Evolutionary conservation across 2,113 vertebrate species (phyloP).

Genomic region (Gavialis gangeticus): DNA sequence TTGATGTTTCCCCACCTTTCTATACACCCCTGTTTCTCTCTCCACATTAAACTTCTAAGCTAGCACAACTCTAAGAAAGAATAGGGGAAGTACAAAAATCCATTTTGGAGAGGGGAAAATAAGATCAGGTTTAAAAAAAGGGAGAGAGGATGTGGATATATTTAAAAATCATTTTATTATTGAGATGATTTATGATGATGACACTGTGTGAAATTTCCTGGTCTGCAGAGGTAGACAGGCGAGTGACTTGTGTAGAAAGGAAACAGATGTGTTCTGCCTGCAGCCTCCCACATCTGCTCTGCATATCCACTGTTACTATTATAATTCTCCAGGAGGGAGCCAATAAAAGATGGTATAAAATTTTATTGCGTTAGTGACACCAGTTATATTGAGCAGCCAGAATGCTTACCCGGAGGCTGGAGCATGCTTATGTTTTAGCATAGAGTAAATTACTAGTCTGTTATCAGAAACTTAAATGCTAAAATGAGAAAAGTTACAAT

Average conservation of each 20-base stretch:
- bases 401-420: constrained; percentile 69
- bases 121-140: neutral
- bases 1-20: neutral
- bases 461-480: constrained; percentile 13
- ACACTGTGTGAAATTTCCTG: constrained; percentile 57
- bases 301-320: constrained; percentile 20
- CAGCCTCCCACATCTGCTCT: constrained; percentile 66
- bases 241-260: constrained; percentile 50
- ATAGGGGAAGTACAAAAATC: neutral
- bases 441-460: constrained; percentile 49
- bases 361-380: constrained; percentile 78
- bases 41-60: neutral
- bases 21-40: neutral
- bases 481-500: constrained; percentile 37
- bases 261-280: constrained; percentile 69
- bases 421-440: constrained; percentile 59
- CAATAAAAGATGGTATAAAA: constrained; percentile 77
- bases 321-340: constrained; percentile 72
- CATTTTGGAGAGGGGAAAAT: neutral
- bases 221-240: constrained; percentile 19
- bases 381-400: constrained; percentile 74
- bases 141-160: neutral
- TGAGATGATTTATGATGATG: neutral
- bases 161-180: constrained; percentile 47
- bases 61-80: neutral